phyloP scores from a whole-genome alignment of 2,113 vertebrate genomes.

The Excalfactoria chinensis region DNA sequence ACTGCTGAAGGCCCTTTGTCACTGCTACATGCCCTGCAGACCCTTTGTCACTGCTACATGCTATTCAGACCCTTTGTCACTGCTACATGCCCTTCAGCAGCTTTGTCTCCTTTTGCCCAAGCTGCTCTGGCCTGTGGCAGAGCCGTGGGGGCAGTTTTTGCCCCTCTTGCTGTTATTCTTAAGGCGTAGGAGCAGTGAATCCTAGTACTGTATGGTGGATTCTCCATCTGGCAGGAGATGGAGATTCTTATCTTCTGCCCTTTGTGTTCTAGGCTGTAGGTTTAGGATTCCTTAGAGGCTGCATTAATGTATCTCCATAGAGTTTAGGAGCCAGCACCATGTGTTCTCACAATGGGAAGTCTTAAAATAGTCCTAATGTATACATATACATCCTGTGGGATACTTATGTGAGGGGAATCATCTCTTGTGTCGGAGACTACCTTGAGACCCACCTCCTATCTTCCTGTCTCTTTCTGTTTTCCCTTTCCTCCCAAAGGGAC shows the following conservation, averaged over 20 bases:
- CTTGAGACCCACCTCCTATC: background rate
- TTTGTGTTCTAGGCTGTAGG: background rate
- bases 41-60: background rate
- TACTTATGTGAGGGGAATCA: fast-evolving
- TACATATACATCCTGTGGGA: background rate
- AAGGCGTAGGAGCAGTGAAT: background rate
- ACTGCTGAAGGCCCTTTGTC: background rate
- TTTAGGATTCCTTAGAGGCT: background rate
- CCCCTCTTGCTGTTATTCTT: background rate
- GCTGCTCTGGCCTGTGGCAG: background rate
- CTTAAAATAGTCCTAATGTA: background rate
- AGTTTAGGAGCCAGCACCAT: background rate
- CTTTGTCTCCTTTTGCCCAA: background rate
- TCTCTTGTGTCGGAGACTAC: background rate
- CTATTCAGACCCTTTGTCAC: no score
- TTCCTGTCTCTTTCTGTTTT: background rate
- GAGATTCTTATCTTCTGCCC: no score
- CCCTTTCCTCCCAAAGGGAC: background rate
- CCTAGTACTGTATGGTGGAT: background rate
- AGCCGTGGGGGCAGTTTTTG: background rate
- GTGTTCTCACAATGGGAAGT: background rate
- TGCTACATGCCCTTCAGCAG: background rate
- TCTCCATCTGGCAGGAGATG: background rate
- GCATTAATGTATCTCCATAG: background rate
- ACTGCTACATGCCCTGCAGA: no score